These are phyloP conservation scores for Trinorchestia longiramus DNA, from an alignment of 1,140 invertebrate genomes.

Conservation along the genomic window DNA sequence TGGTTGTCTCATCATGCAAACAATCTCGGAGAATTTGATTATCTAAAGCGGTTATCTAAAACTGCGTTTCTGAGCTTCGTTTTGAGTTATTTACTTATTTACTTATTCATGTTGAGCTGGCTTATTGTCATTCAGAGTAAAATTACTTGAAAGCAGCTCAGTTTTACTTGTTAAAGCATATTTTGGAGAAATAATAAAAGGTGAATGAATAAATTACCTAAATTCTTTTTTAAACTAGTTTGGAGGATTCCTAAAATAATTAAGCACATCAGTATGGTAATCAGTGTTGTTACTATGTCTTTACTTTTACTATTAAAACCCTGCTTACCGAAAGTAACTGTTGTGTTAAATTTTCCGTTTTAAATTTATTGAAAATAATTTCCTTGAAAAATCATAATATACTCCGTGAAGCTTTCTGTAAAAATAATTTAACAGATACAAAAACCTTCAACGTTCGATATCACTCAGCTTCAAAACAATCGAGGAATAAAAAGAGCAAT, in stretches of 20 bases:
- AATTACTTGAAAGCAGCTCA: neutral
- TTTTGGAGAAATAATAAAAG: neutral
- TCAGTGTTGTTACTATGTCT: neutral
- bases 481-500: neutral
- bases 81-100: neutral
- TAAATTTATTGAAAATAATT: neutral
- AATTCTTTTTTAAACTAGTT: no score
- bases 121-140: neutral
- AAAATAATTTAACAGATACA: no score
- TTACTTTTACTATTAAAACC: no score
- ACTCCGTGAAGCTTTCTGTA: no score
- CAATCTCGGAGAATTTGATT: constrained; percentile 32
- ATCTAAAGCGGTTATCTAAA: neutral
- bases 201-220: neutral
- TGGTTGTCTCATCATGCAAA: constrained; percentile 44
- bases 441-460: neutral
- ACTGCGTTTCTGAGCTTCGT: neutral
- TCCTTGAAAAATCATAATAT: no score
- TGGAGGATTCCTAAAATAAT: no score
- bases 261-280: no score
- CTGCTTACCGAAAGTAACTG: neutral
- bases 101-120: neutral
- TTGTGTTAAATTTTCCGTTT: neutral
- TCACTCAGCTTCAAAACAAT: neutral
- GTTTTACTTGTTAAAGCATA: neutral